Conservation (phyloP, 2,888 invertebrate genomes). For the Dexiosoma caninum region DNA sequence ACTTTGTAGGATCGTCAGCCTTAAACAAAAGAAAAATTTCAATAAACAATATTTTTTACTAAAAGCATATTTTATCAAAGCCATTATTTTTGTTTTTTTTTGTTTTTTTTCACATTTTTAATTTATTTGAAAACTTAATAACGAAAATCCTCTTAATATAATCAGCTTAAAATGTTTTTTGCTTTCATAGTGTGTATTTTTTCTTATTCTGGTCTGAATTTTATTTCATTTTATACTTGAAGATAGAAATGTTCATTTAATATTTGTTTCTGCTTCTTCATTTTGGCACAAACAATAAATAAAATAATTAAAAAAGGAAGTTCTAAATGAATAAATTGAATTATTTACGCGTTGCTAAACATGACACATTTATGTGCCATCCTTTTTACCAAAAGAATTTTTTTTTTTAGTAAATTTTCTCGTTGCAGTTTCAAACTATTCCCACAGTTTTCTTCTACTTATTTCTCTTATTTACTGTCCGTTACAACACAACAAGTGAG, state of each 20-base stretch:
- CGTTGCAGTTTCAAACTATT: neutral
- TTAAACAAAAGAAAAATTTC: neutral
- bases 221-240: neutral
- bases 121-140: conserved; percentile 43
- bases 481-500: neutral
- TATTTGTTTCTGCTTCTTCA: neutral
- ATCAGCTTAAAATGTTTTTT: conserved; percentile 42
- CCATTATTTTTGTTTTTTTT: neutral
- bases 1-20: no score
- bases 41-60: neutral
- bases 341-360: conserved; percentile 23
- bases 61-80: neutral
- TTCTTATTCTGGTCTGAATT: neutral
- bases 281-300: neutral
- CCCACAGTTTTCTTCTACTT: no score
- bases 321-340: conserved; percentile 7
- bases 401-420: neutral
- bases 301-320: neutral
- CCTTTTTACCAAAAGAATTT: neutral
- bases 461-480: no score
- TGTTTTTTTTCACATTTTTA: neutral
- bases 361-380: neutral
- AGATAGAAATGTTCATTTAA: neutral
- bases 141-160: conserved; percentile 41
- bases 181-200: neutral